Base-by-base conservation (phyloP, 1,140 invertebrate species). In the Galendromus occidentalis region DNA sequence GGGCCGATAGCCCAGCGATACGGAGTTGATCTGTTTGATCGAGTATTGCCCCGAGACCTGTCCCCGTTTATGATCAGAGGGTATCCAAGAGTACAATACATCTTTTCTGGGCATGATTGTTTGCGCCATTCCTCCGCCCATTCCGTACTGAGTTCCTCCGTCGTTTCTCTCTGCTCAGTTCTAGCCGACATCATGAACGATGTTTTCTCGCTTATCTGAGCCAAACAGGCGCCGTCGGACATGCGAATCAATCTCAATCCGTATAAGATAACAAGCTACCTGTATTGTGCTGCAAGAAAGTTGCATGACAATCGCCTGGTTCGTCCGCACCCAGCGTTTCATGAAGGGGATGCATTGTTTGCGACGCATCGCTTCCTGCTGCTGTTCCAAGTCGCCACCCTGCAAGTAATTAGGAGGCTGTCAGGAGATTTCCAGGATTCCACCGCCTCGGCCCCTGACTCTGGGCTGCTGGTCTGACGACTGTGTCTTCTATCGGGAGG, bases 211-310 rank as follows among this genome's bases (percentile, higher is more conserved):
- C 29, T 25, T 66, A 29, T 30, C 30, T n/a, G 6, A 41, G 14
- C 18, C 30, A 17, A n/a, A 51, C 29, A 18, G 14, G 41, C n/a
- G n/a, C 39, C 20, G n/a, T 45, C 39, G n/a, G 14, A 65, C 41
- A 67, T 5, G 59, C n/a, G 42, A 20, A 45, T 1, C 14, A 67
- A 44, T n/a, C 12, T 12, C 14, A 55, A 68, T 67, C n/a, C n/a
- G 20, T 47, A 39, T 39, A 39, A 39, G 33, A 39, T 39, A 47
- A 59, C 14, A 14, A 18, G 6, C 29, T 70, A 82, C 80, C 77
- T 83, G 82, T 55, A 83, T 69, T 7, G 80, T 82, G 64, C 82
- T 81, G 70, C 81, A 82, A 69, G 77, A 82, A 20, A 83, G 75
- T 68, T 81, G 79, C 69, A 83, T 75, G 39, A 83, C 76, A 64